A percentile compares a stretch with the other conserved stretches of the same genome.
phyloP scores from a whole-genome alignment of 2,888 invertebrate species.

The Ceratothoa steindachneri region DNA sequence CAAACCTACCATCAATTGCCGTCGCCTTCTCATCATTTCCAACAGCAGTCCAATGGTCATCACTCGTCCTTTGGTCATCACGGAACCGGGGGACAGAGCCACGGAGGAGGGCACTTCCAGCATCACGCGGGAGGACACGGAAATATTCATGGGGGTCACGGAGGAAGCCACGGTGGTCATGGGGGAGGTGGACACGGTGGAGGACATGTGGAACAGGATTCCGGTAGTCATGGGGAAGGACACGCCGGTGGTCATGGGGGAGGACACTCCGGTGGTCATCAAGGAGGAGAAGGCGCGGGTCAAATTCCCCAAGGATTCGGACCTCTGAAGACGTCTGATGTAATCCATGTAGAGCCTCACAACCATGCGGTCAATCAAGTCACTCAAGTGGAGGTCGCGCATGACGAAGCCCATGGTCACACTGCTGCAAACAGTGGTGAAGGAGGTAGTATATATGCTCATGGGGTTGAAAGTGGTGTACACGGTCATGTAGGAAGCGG shows the following conservation, averaged over 20 bases:
- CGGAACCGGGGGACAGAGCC: neutral
- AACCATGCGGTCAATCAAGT: neutral
- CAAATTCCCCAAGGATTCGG: neutral
- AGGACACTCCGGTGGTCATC: neutral
- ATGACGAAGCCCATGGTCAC: too few species aligned
- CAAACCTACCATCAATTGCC: neutral
- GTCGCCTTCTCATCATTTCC: neutral
- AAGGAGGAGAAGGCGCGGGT: neutral
- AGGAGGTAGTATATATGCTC: too few species aligned
- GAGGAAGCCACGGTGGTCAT: neutral
- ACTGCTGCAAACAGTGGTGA: neutral
- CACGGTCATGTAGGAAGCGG: neutral
- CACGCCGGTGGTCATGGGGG: neutral
- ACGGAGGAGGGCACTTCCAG: neutral
- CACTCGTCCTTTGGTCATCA: neutral
- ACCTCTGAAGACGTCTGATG: constrained; percentile 2
- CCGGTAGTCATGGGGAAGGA: neutral
- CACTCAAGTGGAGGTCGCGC: too few species aligned
- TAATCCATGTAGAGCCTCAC: neutral
- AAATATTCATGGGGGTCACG: neutral
- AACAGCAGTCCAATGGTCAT: neutral
- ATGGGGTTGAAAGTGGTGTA: neutral
- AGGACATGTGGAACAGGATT: neutral
- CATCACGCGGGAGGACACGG: neutral
- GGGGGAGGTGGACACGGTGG: neutral